Conservation (phyloP, 1,140 invertebrate species). For the Aphelinus certus region DNA sequence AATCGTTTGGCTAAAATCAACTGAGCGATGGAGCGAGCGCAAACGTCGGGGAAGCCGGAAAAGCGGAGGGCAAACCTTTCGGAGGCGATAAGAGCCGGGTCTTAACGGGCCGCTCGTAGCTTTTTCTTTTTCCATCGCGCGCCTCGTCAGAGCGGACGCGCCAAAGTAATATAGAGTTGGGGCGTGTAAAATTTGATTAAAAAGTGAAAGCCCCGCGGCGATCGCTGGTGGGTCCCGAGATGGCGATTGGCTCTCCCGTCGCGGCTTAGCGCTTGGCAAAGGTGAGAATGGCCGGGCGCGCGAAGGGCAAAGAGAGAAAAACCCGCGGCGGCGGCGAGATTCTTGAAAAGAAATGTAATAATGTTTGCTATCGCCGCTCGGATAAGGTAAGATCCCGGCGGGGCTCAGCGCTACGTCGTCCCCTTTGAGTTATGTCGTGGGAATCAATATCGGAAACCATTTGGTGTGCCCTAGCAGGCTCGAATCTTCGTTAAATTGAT, state of each 20-base stretch:
- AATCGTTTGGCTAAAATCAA: no score
- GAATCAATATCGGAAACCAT: conserved; percentile 47
- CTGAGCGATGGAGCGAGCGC: no score
- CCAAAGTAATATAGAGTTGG: conserved; percentile 14
- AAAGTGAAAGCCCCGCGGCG: conserved; percentile 3
- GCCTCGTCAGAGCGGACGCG: neutral
- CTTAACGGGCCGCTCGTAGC: no score
- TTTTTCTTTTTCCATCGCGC: no score
- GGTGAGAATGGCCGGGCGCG: conserved; percentile 17
- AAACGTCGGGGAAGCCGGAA: no score
- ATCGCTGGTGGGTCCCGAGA: neutral
- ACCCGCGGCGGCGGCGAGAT: neutral
- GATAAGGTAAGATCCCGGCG: conserved; percentile 36
- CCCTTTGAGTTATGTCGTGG: conserved; percentile 46
- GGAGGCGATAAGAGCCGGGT: no score
- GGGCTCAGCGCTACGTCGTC: conserved; percentile 33
- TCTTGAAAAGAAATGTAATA: conserved; percentile 46
- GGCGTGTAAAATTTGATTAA: conserved; percentile 15
- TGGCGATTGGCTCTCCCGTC: neutral
- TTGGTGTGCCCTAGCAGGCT: conserved; percentile 17
- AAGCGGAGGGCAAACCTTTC: no score
- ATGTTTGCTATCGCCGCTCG: conserved; percentile 34
- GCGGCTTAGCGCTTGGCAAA: conserved; percentile 18
- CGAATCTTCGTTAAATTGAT: conserved; percentile 46
- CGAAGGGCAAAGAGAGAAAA: no score